A percentile compares a stretch with the other conserved stretches of the same genome.
phyloP scores from a whole-genome alignment of 2,797 vertebrate genomes.

The Esox lucius region DNA sequence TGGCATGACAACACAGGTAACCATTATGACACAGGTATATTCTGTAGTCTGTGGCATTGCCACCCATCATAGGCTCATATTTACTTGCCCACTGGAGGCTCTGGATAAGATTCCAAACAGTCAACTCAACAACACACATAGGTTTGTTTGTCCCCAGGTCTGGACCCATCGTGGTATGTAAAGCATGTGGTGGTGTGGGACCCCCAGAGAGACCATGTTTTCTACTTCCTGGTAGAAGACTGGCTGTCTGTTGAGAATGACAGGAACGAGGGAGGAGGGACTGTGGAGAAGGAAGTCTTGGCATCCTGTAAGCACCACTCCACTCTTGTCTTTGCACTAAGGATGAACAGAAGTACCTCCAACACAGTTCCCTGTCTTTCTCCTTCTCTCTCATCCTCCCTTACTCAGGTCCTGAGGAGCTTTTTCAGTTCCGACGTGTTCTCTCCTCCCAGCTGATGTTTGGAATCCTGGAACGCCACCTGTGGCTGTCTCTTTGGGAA shows the following conservation, averaged over 20 bases:
- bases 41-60: not conserved
- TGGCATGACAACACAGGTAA: slow-evolving; percentile 86
- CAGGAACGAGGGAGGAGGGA: slow-evolving; percentile 52
- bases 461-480: slow-evolving; percentile 74
- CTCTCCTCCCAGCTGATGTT: slow-evolving; percentile 73
- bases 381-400: not conserved
- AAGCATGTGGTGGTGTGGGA: slow-evolving; percentile 82
- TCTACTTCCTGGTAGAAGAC: slow-evolving; percentile 81
- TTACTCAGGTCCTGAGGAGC: slow-evolving; percentile 75
- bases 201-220: slow-evolving; percentile 77
- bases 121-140: not conserved
- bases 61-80: not conserved
- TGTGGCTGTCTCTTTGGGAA: slow-evolving; percentile 82
- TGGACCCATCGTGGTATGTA: slow-evolving; percentile 80
- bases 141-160: slow-evolving; percentile 56
- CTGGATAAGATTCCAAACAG: not conserved
- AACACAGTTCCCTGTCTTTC: not conserved
- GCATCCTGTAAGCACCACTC: slow-evolving; percentile 75
- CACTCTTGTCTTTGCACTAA: not conserved
- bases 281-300: slow-evolving; percentile 78
- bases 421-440: slow-evolving; percentile 68
- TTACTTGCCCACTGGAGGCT: not conserved
- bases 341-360: not conserved
- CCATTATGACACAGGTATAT: not conserved
- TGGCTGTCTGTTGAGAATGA: slow-evolving; percentile 82